Conservation (phyloP, 64 coral and sea anemone genomes). For the Catalaphyllia jardinei region DNA sequence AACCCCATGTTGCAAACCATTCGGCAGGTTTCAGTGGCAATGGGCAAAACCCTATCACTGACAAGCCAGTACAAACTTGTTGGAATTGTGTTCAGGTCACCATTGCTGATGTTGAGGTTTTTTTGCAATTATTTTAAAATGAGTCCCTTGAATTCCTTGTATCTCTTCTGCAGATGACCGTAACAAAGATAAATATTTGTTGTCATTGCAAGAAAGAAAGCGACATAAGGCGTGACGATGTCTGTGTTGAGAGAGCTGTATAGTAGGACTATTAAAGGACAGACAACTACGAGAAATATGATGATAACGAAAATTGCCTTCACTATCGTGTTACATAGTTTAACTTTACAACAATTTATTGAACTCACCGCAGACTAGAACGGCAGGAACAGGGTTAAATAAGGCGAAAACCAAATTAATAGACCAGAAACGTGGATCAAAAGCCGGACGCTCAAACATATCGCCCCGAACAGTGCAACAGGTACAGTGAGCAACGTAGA, state of each 20-base stretch:
- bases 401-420: background rate
- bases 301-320: no score
- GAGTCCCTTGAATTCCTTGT: background rate
- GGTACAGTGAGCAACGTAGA: background rate
- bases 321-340: no score
- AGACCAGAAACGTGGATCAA: background rate
- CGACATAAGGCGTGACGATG: background rate
- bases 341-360: no score
- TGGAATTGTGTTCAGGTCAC: background rate
- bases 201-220: background rate
- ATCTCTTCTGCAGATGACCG: background rate
- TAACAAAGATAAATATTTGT: background rate
- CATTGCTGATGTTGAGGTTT: background rate
- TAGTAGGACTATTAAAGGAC: background rate
- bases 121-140: background rate
- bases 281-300: background rate
- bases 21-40: background rate
- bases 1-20: background rate
- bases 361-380: no score
- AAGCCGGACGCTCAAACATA: background rate
- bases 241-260: background rate
- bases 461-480: background rate
- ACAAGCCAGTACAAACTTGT: background rate
- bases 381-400: no score
- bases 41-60: background rate